Base-by-base conservation (phyloP, 2,888 invertebrate species). In the Amblyteles armatorius region DNA sequence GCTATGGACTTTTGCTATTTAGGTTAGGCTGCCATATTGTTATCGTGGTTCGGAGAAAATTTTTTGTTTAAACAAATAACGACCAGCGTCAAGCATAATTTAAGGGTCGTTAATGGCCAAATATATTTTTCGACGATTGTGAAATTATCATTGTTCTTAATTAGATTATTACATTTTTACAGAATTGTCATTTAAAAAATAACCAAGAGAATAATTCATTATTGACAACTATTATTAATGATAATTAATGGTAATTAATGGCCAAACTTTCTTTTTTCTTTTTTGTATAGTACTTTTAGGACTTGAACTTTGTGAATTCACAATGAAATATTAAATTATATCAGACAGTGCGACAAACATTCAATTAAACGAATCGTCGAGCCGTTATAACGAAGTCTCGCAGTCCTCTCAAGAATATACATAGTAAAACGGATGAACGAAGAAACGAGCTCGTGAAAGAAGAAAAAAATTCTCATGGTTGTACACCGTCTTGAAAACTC, bases 331-430 rank as follows among this genome's bases (percentile, higher is more conserved):
- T 63, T 13, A 29, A 76, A 82, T 71, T 71, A 52, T 71, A 16
- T 33, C 33, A 29, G 63, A 16, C 44, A 65, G 29, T 33, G 57
- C 63, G 77, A 84, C 36, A 77, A 78, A 69, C 52, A 73, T 74
- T 73, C 74, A 84, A 84, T 78, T 78, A 81, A 84, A 78, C 73
- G 73, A 77, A 78, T 82, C 68, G 55, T 78, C 55, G 63, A 65
- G 52, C 36, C 81, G 84, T 80, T 65, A 69, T 84, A 84, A 79
- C 72, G 78, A 82, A 78, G 63, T 73, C 65, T 13, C 44, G 65
- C 44, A 33, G 29, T 19, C 40, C 2, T 44, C 9, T n/a, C 44
- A 36, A 33, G 22, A 13, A 69, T 9, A 26, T 26, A 67, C n/a
- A 33, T n/a, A 57, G 73, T 68, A 29, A 73, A 57, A 60, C 44